Conservation (phyloP, 2,797 vertebrate genomes). For the Thunnus albacares region DNA sequence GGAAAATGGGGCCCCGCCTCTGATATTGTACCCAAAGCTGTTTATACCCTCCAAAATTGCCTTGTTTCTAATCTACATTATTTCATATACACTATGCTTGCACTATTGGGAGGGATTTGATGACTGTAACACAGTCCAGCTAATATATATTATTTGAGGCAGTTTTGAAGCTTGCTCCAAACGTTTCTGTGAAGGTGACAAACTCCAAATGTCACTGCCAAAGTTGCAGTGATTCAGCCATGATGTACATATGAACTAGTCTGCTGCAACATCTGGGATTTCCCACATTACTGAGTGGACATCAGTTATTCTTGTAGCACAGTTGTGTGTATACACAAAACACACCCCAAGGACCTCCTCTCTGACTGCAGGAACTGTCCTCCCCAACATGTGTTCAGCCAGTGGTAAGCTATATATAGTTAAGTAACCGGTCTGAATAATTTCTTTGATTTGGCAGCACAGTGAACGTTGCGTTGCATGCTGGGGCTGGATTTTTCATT, state of each 20-base stretch:
- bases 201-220: background rate
- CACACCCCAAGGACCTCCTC: slow-evolving; percentile 7
- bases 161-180: background rate
- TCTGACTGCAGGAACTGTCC: background rate
- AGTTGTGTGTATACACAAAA: slow-evolving; percentile 38
- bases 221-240: slow-evolving; percentile 15
- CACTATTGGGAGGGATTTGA: too few relatives aligned
- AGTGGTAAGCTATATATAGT: background rate
- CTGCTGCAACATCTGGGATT: background rate
- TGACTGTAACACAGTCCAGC: too few relatives aligned
- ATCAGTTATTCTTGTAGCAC: background rate
- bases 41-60: too few relatives aligned
- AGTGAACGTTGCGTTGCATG: background rate
- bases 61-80: too few relatives aligned
- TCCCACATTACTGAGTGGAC: background rate
- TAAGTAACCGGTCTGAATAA: background rate
- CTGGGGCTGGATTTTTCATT: background rate
- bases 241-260: slow-evolving; percentile 13
- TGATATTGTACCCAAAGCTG: too few relatives aligned
- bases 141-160: too few relatives aligned
- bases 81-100: too few relatives aligned
- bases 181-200: background rate
- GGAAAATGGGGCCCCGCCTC: too few relatives aligned
- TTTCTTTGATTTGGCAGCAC: slow-evolving; percentile 1
- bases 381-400: slow-evolving; percentile 1